phyloP scores from a whole-genome alignment of 1,140 invertebrate genomes.

The Meloidogyne hapla region DNA sequence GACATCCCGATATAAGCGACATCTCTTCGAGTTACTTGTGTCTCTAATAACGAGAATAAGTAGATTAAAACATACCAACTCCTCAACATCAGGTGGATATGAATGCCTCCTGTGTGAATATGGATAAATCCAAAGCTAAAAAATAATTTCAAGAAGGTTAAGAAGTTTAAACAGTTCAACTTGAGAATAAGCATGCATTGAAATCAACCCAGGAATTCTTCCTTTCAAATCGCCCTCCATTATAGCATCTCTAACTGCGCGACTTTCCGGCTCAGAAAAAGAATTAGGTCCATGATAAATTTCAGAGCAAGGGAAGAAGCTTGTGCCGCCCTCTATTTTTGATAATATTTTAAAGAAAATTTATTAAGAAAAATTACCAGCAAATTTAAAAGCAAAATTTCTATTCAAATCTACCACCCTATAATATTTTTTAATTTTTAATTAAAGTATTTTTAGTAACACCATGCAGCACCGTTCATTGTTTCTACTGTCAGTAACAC shows the following conservation, averaged over 20 bases:
- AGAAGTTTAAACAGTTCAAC: neutral
- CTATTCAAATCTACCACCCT: constrained; percentile 60
- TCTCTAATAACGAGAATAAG: no score
- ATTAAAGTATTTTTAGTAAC: neutral
- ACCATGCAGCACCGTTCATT: constrained; percentile 44
- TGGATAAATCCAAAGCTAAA: constrained; percentile 55
- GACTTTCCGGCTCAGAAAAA: constrained; percentile 63
- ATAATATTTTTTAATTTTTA: neutral
- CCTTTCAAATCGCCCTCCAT: constrained; percentile 48
- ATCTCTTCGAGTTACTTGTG: no score
- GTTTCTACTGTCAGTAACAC: constrained; percentile 44
- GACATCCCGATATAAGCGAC: no score
- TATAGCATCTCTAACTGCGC: constrained; percentile 56
- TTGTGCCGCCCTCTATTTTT: constrained; percentile 50
- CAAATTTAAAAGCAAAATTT: constrained; percentile 52
- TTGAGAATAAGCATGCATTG: constrained; percentile 5
- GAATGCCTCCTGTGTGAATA: constrained; percentile 52
- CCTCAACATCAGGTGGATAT: constrained; percentile 58
- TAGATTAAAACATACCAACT: constrained; percentile 40
- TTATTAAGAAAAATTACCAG: constrained; percentile 29
- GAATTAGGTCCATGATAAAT: constrained; percentile 58
- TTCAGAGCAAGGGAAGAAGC: constrained; percentile 62
- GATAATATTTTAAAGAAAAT: neutral
- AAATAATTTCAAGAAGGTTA: constrained; percentile 7
- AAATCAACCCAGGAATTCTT: constrained; percentile 54